Conservation (phyloP, 1,140 invertebrate species). For the Ceratina australensis region DNA sequence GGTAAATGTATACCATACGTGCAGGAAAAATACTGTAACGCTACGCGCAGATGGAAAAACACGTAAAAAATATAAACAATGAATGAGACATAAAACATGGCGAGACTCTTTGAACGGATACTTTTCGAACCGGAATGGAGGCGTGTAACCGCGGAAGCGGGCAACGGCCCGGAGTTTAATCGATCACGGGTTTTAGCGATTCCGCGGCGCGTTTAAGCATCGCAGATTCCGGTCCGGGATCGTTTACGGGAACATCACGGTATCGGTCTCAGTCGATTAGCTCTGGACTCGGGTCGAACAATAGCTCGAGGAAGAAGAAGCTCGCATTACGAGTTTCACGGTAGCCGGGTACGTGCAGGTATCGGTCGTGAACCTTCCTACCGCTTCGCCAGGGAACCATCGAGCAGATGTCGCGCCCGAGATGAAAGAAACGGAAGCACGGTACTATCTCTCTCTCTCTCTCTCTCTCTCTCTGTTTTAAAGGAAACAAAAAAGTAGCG, state of each 20-base stretch:
- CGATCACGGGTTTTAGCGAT: constrained; percentile 22
- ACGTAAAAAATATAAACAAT: too few relatives aligned
- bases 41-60: too few relatives aligned
- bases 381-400: constrained; percentile 5
- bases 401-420: not conserved
- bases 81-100: too few relatives aligned
- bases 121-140: not conserved
- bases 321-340: constrained; percentile 59
- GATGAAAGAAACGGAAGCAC: not conserved
- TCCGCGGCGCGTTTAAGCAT: constrained; percentile 8
- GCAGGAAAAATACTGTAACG: too few relatives aligned
- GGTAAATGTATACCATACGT: too few relatives aligned
- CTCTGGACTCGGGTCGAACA: constrained; percentile 48
- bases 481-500: not conserved
- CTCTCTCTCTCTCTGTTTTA: too few relatives aligned
- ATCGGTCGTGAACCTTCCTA: constrained; percentile 18
- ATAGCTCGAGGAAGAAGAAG: constrained; percentile 62
- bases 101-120: too few relatives aligned
- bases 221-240: constrained; percentile 13
- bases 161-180: constrained; percentile 18
- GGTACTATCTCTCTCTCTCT: too few relatives aligned
- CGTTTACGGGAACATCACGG: constrained; percentile 46
- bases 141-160: constrained; percentile 1
- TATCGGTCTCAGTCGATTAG: constrained; percentile 58
- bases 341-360: constrained; percentile 36